phyloP scores from a whole-genome alignment of 2,888 invertebrate species.

The Stegana nigrithorax region DNA sequence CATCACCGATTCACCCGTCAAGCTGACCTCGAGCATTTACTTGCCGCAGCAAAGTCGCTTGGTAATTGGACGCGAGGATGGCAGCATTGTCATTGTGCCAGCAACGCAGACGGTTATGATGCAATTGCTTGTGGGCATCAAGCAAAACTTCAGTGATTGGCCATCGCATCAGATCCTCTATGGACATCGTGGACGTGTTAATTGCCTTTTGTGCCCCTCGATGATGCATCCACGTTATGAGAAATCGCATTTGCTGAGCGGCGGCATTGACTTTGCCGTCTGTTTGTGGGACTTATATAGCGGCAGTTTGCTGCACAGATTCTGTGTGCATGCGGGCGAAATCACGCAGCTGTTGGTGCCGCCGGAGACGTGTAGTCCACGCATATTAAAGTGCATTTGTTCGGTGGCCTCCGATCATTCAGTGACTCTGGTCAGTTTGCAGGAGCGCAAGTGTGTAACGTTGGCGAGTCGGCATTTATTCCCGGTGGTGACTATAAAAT shows the following conservation, averaged over 20 bases:
- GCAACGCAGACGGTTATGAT: slow-evolving; percentile 96
- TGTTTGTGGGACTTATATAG: slow-evolving; percentile 96
- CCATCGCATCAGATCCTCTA: slow-evolving; percentile 87
- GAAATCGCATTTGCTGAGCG: slow-evolving; percentile 89
- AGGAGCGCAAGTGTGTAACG: slow-evolving; percentile 93
- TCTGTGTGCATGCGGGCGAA: slow-evolving; percentile 98
- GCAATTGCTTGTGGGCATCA: slow-evolving; percentile 88
- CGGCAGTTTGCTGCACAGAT: slow-evolving; percentile 89
- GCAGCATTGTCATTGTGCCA: slow-evolving; percentile 94
- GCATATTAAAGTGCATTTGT: slow-evolving; percentile 94
- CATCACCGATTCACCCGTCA: slow-evolving; percentile 79
- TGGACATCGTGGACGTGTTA: slow-evolving; percentile 94
- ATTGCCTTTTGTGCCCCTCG: slow-evolving; percentile 94
- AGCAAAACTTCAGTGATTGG: slow-evolving; percentile 83
- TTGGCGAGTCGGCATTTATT: slow-evolving; percentile 90
- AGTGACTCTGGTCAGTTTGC: slow-evolving; percentile 88
- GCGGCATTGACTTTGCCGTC: slow-evolving; percentile 96
- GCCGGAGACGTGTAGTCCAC: slow-evolving; percentile 88
- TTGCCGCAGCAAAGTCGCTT: slow-evolving; percentile 92
- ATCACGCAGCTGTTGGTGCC: slow-evolving; percentile 94
- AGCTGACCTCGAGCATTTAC: slow-evolving; percentile 94
- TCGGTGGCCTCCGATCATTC: slow-evolving; percentile 98
- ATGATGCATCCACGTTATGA: slow-evolving; percentile 89
- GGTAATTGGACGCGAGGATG: slow-evolving; percentile 95
- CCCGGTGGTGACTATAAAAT: slow-evolving; percentile 94